Conservation (phyloP, 1,140 invertebrate species). For the Homalodisca vitripennis region DNA sequence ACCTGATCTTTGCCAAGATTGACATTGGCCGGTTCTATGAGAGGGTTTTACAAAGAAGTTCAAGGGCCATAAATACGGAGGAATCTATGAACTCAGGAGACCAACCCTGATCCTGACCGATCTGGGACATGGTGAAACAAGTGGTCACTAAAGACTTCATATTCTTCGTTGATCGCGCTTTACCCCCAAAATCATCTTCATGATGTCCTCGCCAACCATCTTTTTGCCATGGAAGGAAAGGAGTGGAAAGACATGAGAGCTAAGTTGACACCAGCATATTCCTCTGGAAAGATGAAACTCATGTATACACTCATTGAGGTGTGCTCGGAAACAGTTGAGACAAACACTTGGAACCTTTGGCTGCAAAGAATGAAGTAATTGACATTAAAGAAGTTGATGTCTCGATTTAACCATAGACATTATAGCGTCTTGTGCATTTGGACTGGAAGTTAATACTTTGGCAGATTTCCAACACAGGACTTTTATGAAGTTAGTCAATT, state of each 20-base stretch:
- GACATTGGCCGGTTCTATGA: not conserved
- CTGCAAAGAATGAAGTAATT: not conserved
- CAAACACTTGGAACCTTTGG: slow-evolving; percentile 20
- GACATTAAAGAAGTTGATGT: slow-evolving; percentile 22
- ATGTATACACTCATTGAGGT: slow-evolving; percentile 54
- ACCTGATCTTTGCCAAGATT: not conserved
- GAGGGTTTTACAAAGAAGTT: slow-evolving; percentile 4
- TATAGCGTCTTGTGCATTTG: slow-evolving; percentile 50
- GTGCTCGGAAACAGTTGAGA: slow-evolving; percentile 39
- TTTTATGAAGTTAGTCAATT: slow-evolving; percentile 41
- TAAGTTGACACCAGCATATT: slow-evolving; percentile 61
- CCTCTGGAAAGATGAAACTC: slow-evolving; percentile 59
- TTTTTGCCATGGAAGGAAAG: slow-evolving; percentile 53
- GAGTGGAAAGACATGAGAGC: slow-evolving; percentile 58
- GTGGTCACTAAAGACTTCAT: slow-evolving; percentile 57
- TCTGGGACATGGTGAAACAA: slow-evolving; percentile 49
- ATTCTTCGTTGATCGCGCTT: slow-evolving; percentile 52
- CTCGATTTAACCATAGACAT: slow-evolving; percentile 46
- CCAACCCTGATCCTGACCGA: slow-evolving; percentile 34
- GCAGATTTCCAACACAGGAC: slow-evolving; percentile 44
- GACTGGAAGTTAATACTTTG: slow-evolving; percentile 48
- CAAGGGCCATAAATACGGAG: not conserved
- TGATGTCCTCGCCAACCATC: slow-evolving; percentile 52
- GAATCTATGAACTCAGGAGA: slow-evolving; percentile 11
- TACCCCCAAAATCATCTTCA: slow-evolving; percentile 49